Evolutionary conservation across 2,797 vertebrate genomes (phyloP), one percentile per base, ranked within the genome.

Genomic region (Sebastiscus albofasciatus): DNA sequence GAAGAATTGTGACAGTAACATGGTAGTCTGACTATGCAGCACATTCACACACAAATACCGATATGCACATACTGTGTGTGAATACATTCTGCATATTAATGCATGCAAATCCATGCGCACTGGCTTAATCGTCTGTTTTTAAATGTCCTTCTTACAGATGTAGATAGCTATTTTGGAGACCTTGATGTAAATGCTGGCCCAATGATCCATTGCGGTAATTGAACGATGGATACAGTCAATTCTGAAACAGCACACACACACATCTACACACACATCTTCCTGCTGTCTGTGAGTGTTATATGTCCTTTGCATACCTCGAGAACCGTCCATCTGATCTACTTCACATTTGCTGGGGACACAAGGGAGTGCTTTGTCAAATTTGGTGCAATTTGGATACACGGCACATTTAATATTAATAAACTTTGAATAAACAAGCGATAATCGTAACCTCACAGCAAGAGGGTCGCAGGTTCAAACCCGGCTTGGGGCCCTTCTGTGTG

Each of bases 1-100:
- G 12, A 70, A 27, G 65, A 52, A 59, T 26, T 65, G 34, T 67
- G 55, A 36, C 59, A 61, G 70, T 60, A 42, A 59, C 75, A 75
- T 75, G 24, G 64, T 66, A 34, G n/a, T 39, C 16, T 74, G 65
- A 58, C 36, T 72, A 24, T 46, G n/a, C 22, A 52, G 55, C 66
- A 55, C 52, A 62, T 61, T 70, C 36, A 58, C 11, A 39, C 42
- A 67, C n/a, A 34, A 31, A 59, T 65, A 42, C 18, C 55, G 58
- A 56, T 55, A 64, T 46, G 16, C n/a, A 16, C 20, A 54, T 67
- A 16, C 26, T 36, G 11, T 22, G 18, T 5, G 12, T 59, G 27
- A 27, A 72, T 62, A 22, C 36, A 74, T 67, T 31, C 11, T 34
- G 20, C 31, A 64, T 22, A 67, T 78, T 34, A 65, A 31, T 59